Evolutionary conservation across 2,888 invertebrate genomes (phyloP), one percentile per base, ranked within the genome.

Genomic region (Myopa testacea): DNA sequence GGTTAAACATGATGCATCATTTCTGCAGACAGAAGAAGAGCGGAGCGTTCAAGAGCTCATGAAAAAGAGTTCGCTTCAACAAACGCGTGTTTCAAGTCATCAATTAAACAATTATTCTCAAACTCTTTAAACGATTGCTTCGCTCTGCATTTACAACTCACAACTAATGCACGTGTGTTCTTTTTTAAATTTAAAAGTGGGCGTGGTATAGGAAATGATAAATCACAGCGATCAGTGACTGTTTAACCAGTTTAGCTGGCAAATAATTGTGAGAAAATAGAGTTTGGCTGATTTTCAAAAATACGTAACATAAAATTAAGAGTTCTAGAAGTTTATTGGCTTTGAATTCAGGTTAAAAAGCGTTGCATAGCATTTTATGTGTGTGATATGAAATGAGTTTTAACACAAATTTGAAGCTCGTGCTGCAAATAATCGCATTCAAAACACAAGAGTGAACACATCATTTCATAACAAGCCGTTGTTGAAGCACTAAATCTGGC

Each of bases 71-170:
- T 38, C 55, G n/a, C n/a, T 55, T 58, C 6, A 52, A 40, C 37
- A 52, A 55, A 55, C 75, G 75, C 75, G 67, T 50, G 65, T 71
- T 67, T 77, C 60, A 68, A 70, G 80, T 82, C 82, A 83, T 81
- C 79, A 82, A 82, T 81, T 83, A 82, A 76, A 63, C 74, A 77
- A 68, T 75, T 76, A 74, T 78, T 78, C 69, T 58, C 78, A 67
- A 75, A 78, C 70, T 78, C 68, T 80, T 38, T 34, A 38, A 65
- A 65, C 34, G 19, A 37, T 65, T 65, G 65, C 37, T 65, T 38
- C 65, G 71, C 71, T 79, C 78, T 78, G 73, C 77, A 80, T 82
- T 82, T 81, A 78, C 80, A 81, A 83, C 82, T 81, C 82, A 83
- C 80, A 63, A 1, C 40, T n/a, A 38, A 26, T 14, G 65, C 34